Evolutionary conservation across 1,140 invertebrate genomes (phyloP).

Genomic region (Papilio polyxenes): DNA sequence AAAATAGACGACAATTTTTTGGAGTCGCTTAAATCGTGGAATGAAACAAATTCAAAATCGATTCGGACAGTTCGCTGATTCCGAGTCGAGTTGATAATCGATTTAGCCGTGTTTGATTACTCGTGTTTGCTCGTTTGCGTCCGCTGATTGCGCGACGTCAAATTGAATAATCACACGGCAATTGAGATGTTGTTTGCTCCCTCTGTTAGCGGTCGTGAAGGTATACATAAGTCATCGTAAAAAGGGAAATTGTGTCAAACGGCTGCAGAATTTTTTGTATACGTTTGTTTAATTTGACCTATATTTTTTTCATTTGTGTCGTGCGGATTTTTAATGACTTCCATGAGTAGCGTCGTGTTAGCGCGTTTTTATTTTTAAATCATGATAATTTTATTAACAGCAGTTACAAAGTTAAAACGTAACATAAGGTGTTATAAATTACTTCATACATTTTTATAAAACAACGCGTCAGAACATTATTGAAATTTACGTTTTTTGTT

Average conservation of each 20-base stretch:
- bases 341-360: slow-evolving; percentile 17
- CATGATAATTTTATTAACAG: slow-evolving; percentile 33
- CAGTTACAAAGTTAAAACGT: slow-evolving; percentile 17
- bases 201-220: slow-evolving; percentile 42
- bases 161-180: slow-evolving; percentile 71
- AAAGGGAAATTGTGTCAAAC: slow-evolving; percentile 22
- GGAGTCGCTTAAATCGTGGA: slow-evolving; percentile 28
- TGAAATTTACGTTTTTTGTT: too few species aligned
- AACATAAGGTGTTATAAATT: slow-evolving; percentile 12
- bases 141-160: slow-evolving; percentile 72
- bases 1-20: not conserved
- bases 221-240: slow-evolving; percentile 44
- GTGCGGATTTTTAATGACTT: slow-evolving; percentile 30
- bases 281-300: slow-evolving; percentile 29
- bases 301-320: slow-evolving; percentile 25
- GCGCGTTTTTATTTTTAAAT: slow-evolving; percentile 32
- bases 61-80: slow-evolving; percentile 46
- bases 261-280: slow-evolving; percentile 10
- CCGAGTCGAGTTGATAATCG: slow-evolving; percentile 60
- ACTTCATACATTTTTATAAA: not conserved
- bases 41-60: slow-evolving; percentile 44
- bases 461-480: not conserved
- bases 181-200: slow-evolving; percentile 54
- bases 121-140: slow-evolving; percentile 67
- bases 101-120: slow-evolving; percentile 64